These are phyloP conservation scores for Metopolophium dirhodum DNA, from an alignment of 1,140 invertebrate species.

Conservation along the genomic window DNA sequence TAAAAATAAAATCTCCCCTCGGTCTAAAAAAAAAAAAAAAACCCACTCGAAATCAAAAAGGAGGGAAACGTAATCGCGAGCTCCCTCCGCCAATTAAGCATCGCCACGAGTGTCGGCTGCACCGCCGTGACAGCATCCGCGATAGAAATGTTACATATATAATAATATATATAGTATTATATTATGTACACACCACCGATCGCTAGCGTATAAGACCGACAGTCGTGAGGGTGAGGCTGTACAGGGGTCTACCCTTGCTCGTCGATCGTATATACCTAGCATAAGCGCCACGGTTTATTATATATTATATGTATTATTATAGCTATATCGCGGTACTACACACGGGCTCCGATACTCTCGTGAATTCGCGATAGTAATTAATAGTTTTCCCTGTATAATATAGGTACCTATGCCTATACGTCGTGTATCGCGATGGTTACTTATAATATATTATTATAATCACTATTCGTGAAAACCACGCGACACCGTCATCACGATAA, in stretches of 20 bases:
- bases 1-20: conserved; percentile 10
- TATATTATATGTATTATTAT: too few species aligned
- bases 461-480: not conserved
- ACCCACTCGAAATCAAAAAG: not conserved
- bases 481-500: conserved; percentile 2
- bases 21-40: not conserved
- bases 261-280: not conserved
- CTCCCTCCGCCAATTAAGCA: not conserved
- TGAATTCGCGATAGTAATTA: not conserved
- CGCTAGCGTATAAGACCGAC: not conserved
- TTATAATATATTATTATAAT: not conserved
- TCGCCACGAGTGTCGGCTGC: not conserved
- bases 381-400: not conserved
- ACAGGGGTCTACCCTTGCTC: not conserved
- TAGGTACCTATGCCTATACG: too few species aligned
- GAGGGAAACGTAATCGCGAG: not conserved
- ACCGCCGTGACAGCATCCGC: not conserved
- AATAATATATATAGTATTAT: not conserved
- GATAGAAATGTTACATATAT: not conserved
- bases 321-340: not conserved
- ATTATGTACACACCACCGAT: conserved; percentile 1
- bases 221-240: not conserved
- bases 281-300: not conserved
- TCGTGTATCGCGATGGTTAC: not conserved
- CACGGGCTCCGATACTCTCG: not conserved